A percentile compares a stretch with the other conserved stretches of the same genome.
phyloP scores from a whole-genome alignment of 2,113 vertebrate species.

The Corydoras sp. region DNA sequence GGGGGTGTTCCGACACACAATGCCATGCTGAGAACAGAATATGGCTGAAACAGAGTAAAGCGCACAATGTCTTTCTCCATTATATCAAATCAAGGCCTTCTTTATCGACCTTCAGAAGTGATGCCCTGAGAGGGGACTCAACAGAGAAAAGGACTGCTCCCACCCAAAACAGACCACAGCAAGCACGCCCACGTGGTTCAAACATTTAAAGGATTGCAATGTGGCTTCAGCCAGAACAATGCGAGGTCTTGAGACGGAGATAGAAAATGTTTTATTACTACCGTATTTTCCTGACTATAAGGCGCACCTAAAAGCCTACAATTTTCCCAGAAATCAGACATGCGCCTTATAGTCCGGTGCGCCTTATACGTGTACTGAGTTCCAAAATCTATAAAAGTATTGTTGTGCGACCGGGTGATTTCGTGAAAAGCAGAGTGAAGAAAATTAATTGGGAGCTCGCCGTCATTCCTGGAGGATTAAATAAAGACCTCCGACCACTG shows the following conservation, averaged over 20 bases:
- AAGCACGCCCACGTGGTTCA: conserved; percentile 3
- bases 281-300: too few species aligned
- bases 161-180: conserved; percentile 7
- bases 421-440: too few species aligned
- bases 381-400: too few species aligned
- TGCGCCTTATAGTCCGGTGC: too few species aligned
- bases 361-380: too few species aligned
- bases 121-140: not conserved
- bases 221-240: conserved; percentile 34
- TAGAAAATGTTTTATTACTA: not conserved
- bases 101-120: not conserved
- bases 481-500: too few species aligned
- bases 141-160: conserved; percentile 12
- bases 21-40: not conserved
- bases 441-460: too few species aligned
- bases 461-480: too few species aligned
- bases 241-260: not conserved
- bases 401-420: too few species aligned
- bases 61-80: not conserved
- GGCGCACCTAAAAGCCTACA: too few species aligned
- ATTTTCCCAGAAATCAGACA: too few species aligned
- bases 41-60: not conserved
- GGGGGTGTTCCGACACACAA: not conserved
- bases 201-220: conserved; percentile 8
- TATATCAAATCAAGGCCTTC: conserved; percentile 8